Percentiles rank a stretch among this genome's conserved stretches.
Evolutionary conservation across 2,888 invertebrate species (phyloP).

Genomic region (Dione juno): DNA sequence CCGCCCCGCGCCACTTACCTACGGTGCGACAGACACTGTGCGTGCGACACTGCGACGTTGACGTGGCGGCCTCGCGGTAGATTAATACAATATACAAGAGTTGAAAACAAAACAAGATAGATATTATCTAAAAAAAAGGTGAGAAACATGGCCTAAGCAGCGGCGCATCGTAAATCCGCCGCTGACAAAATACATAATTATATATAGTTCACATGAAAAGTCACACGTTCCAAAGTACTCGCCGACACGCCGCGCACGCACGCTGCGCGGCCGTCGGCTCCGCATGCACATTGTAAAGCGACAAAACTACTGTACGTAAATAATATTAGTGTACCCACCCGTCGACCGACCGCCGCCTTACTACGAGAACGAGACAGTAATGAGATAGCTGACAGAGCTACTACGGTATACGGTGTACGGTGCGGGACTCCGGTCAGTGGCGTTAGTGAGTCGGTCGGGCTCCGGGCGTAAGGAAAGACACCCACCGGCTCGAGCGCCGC

Average conservation of each 20-base stretch:
- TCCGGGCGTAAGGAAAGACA: neutral
- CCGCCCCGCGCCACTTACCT: neutral
- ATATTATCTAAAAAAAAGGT: conserved; percentile 27
- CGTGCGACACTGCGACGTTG: neutral
- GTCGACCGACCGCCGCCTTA: conserved; percentile 77
- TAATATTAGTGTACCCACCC: conserved; percentile 81
- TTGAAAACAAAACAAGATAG: conserved; percentile 25
- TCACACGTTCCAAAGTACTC: conserved; percentile 77
- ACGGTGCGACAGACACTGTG: no score
- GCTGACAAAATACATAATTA: conserved; percentile 38
- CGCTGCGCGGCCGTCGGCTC: conserved; percentile 59
- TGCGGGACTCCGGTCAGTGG: conserved; percentile 75
- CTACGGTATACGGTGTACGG: conserved; percentile 77
- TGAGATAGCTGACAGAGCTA: conserved; percentile 73
- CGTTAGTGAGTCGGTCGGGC: conserved; percentile 46
- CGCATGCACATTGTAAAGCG: conserved; percentile 80
- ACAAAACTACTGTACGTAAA: conserved; percentile 82
- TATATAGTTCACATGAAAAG: conserved; percentile 76
- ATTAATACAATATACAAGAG: conserved; percentile 25
- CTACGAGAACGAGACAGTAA: conserved; percentile 82
- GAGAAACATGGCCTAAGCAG: conserved; percentile 22
- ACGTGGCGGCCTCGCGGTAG: neutral
- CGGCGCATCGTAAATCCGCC: conserved; percentile 23
- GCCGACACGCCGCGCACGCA: conserved; percentile 69
- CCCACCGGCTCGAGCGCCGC: conserved; percentile 43